Evolutionary conservation across 2,797 vertebrate genomes (phyloP), one percentile per base, ranked within the genome.

Genomic region (Channa striata): DNA sequence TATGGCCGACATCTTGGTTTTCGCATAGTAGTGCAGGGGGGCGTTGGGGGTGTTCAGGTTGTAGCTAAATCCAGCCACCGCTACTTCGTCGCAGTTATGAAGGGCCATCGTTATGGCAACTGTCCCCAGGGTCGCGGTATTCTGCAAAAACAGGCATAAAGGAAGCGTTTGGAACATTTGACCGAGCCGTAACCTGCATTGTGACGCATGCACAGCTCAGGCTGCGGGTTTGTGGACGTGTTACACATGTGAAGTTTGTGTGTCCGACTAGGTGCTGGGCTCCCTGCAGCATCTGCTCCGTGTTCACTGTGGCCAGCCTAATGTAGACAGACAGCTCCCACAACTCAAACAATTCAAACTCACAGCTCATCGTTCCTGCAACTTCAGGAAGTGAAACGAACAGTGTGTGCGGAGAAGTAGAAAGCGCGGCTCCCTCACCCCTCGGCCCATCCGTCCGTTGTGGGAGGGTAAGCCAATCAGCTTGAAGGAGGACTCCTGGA

Each of bases 61-160:
- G 59, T 98, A 98, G 81, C 97, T 95, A 77, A 98, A 98, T 73
- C 97, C 97, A 47, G 96, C 97, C 5, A 98, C 96, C 0, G 96
- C 96, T 81, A 98, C 97, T 84, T 98, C 96, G 56, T 98, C 97
- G 81, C 97, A 98, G 92, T 96, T 97, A 79, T 98, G 97, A 17
- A 98, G 94, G 1, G 96, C 96, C 97, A 98, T 98, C 19, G 96
- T 98, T 91, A 98, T 96, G 23, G 97, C 97, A 73, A 98, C 97
- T 6, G 96, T 92, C 79, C 97, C 97, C 63, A 98, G 79, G 12
- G 96, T 98, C n/a, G 97, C 96, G 80, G 98, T 97, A 86, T 98
- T 98, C 97, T 98, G 80, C n/a, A 39, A 63, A 75, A 59, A 54
- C 64, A 74, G n/a, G 57, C 0, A 64, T 9, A 19, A 30, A 48